Percentiles rank a stretch among this genome's conserved stretches.
These are phyloP conservation scores for Pyxicephalus adspersus DNA, from an alignment of 2,113 vertebrate species.

Conservation along the genomic window DNA sequence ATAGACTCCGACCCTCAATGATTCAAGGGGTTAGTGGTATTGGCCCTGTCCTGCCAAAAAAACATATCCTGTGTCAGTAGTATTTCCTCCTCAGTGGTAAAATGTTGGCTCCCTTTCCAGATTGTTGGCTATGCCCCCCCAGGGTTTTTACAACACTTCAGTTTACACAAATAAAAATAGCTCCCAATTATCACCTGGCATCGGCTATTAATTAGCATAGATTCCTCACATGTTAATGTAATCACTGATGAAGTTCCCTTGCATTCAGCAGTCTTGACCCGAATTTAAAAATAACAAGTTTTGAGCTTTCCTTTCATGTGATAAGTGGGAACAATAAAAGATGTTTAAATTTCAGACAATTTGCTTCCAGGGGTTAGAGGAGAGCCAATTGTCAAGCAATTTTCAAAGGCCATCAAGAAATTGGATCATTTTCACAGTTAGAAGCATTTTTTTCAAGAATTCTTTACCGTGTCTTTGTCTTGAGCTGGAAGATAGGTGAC, in stretches of 20 bases:
- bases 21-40: no score
- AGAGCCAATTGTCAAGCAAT: constrained; percentile 43
- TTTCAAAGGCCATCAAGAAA: constrained; percentile 51
- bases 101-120: no score
- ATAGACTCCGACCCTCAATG: no score
- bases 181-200: not conserved
- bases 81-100: no score
- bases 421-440: constrained; percentile 52
- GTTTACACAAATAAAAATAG: not conserved
- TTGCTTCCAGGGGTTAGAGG: constrained; percentile 13
- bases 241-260: not conserved
- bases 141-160: no score
- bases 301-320: constrained; percentile 19
- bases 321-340: constrained; percentile 27
- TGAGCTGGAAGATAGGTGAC: constrained; percentile 1
- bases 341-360: constrained; percentile 39
- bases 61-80: no score
- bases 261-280: not conserved
- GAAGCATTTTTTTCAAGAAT: constrained; percentile 9
- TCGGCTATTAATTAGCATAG: not conserved
- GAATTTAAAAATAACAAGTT: constrained; percentile 25
- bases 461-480: not conserved
- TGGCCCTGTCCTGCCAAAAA: no score
- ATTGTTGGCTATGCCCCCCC: no score
- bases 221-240: not conserved